Evolutionary conservation across 1,140 invertebrate genomes (phyloP).

Genomic region (Cydia amplana): DNA sequence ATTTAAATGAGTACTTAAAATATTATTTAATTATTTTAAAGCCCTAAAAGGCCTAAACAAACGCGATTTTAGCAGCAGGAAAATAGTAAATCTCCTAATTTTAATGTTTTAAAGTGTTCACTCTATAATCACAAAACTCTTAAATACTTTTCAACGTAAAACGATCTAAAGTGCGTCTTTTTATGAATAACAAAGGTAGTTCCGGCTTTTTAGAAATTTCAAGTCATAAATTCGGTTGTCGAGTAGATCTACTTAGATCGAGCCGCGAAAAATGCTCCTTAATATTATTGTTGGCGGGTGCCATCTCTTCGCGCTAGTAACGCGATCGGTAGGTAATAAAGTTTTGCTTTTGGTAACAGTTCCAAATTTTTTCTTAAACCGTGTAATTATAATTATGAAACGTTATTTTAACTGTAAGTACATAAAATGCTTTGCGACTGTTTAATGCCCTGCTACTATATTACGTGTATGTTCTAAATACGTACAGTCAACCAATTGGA

Average conservation of each 20-base stretch:
- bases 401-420: background rate
- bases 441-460: background rate
- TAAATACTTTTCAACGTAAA: background rate
- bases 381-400: slow-evolving; percentile 2
- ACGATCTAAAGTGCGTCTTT: background rate
- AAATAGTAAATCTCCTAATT: background rate
- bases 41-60: no score
- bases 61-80: background rate
- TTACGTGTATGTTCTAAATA: background rate
- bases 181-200: background rate
- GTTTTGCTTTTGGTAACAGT: background rate
- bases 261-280: slow-evolving; percentile 38
- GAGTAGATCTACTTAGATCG: background rate
- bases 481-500: background rate
- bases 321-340: background rate
- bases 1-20: no score
- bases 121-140: background rate
- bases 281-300: slow-evolving; percentile 47
- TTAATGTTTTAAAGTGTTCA: background rate
- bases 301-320: slow-evolving; percentile 43
- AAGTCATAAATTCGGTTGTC: background rate
- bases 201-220: slow-evolving; percentile 5
- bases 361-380: background rate
- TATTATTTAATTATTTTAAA: no score
- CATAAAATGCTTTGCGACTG: slow-evolving; percentile 20